Conservation (phyloP, 2,113 vertebrate species). For the Muntiacus muntjak region DNA sequence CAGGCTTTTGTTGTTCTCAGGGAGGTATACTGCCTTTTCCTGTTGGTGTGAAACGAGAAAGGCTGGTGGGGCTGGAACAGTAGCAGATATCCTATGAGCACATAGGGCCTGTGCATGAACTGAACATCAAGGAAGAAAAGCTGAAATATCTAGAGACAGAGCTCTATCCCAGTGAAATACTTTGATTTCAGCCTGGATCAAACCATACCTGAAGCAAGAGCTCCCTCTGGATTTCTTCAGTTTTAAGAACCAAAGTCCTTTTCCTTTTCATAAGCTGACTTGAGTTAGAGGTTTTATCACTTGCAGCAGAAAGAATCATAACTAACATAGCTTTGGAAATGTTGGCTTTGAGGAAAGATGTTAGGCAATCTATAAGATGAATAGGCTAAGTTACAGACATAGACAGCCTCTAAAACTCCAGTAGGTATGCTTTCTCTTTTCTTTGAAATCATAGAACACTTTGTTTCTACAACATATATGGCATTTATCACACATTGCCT, state of each 20-base stretch:
- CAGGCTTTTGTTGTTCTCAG: not conserved
- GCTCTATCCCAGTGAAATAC: not conserved
- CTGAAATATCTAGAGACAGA: not conserved
- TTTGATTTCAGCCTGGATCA: not conserved
- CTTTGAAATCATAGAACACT: not conserved
- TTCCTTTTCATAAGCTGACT: not conserved
- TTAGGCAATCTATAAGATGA: slow-evolving; percentile 39
- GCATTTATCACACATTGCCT: not conserved
- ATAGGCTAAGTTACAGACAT: not conserved
- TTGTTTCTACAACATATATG: not conserved
- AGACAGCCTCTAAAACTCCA: slow-evolving; percentile 32
- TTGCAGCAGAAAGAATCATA: slow-evolving; percentile 1
- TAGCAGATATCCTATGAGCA: not conserved
- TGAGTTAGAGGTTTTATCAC: slow-evolving; percentile 29
- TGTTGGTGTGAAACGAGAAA: not conserved
- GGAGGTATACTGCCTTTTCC: not conserved
- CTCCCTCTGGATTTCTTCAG: not conserved
- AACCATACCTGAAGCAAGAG: not conserved
- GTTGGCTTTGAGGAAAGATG: not conserved
- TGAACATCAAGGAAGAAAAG: not conserved
- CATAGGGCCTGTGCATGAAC: no score
- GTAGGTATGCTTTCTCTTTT: not conserved
- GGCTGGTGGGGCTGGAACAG: not conserved
- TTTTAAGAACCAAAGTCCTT: not conserved
- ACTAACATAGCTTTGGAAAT: not conserved